phyloP scores from a whole-genome alignment of 2,888 invertebrate genomes.

The Cordilura impudica region DNA sequence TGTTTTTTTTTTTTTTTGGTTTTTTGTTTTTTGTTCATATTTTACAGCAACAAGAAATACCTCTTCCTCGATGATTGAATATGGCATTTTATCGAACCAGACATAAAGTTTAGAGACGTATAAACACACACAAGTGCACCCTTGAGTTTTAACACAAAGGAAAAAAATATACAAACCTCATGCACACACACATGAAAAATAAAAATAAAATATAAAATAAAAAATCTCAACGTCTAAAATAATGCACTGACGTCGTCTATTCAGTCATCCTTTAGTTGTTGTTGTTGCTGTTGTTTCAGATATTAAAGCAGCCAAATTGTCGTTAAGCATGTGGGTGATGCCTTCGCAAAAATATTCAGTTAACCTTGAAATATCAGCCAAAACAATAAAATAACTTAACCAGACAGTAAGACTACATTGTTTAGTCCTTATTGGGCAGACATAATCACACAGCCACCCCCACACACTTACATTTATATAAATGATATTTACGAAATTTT shows the following conservation, averaged over 20 bases:
- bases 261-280: neutral
- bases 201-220: slow-evolving; percentile 5
- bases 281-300: neutral
- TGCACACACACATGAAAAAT: slow-evolving; percentile 1
- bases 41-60: neutral
- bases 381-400: slow-evolving; percentile 66
- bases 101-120: slow-evolving; percentile 50
- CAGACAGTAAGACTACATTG: slow-evolving; percentile 59
- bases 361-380: slow-evolving; percentile 77
- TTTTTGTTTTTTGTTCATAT: neutral
- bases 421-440: neutral
- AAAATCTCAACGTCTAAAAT: slow-evolving; percentile 24
- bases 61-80: slow-evolving; percentile 28
- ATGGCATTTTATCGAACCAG: slow-evolving; percentile 46
- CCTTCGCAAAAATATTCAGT: slow-evolving; percentile 58
- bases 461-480: no score
- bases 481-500: no score
- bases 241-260: slow-evolving; percentile 56
- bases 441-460: neutral
- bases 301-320: neutral
- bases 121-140: slow-evolving; percentile 50
- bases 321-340: slow-evolving; percentile 51
- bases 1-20: neutral
- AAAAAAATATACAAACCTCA: neutral
- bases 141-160: slow-evolving; percentile 26